Conservation (phyloP, 2,113 vertebrate genomes). For the Nesospiza acunhae region DNA sequence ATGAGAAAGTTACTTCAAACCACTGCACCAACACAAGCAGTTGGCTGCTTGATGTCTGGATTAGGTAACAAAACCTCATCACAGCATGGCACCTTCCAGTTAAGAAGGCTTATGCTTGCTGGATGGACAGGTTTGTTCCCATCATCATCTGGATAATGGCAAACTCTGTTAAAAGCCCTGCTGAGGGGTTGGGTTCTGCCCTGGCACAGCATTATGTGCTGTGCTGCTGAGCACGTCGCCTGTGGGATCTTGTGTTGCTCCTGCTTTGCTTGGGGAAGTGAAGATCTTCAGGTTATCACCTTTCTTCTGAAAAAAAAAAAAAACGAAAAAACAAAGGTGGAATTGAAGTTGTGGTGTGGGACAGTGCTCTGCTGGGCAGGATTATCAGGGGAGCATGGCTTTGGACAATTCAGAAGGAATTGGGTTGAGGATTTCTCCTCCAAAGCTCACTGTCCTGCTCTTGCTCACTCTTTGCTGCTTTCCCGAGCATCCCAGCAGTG, state of each 20-base stretch:
- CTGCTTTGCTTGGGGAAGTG: background rate
- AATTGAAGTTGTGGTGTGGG: background rate
- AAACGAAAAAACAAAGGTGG: background rate
- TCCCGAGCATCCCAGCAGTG: background rate
- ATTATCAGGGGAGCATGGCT: background rate
- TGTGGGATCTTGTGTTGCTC: background rate
- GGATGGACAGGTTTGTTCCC: background rate
- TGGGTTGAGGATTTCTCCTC: background rate
- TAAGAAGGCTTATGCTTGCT: background rate
- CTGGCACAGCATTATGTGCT: background rate
- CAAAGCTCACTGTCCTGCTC: background rate
- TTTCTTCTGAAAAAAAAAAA: background rate
- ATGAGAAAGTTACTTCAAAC: background rate
- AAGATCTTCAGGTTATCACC: background rate
- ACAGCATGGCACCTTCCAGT: background rate
- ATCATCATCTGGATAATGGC: background rate
- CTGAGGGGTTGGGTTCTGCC: background rate
- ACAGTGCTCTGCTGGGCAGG: background rate
- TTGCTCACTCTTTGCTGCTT: background rate
- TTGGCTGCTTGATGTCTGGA: background rate
- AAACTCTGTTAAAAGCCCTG: background rate
- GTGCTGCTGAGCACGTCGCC: background rate
- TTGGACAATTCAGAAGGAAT: background rate
- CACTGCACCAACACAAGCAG: background rate
- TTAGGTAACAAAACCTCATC: background rate